phyloP scores from a whole-genome alignment of 2,797 vertebrate species.

The Lithobates sylvaticus region DNA sequence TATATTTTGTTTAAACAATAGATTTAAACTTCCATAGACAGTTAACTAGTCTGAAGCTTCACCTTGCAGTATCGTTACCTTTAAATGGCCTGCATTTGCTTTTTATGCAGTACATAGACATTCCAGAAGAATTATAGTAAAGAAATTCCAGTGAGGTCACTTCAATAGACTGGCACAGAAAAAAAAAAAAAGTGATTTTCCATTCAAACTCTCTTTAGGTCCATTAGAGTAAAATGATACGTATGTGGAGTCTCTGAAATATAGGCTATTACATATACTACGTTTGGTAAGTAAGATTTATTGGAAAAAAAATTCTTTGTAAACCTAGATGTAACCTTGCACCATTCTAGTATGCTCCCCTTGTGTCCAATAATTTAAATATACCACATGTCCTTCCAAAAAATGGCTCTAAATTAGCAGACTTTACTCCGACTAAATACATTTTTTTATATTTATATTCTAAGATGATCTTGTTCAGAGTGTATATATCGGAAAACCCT shows the following conservation, averaged over 20 bases:
- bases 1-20: slow-evolving; percentile 43
- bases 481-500: no score
- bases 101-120: not conserved
- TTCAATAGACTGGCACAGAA: not conserved
- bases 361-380: no score
- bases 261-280: not conserved
- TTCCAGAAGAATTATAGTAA: not conserved
- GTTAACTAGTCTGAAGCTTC: not conserved
- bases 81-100: not conserved
- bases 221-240: no score
- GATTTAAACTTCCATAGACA: not conserved
- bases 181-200: no score
- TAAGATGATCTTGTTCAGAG: no score
- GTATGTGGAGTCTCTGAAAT: not conserved
- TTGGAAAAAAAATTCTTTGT: not conserved
- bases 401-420: no score
- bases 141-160: not conserved
- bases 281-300: not conserved
- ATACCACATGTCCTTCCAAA: no score
- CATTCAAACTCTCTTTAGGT: no score
- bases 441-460: no score
- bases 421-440: no score
- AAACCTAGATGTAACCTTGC: not conserved
- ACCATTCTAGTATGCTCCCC: no score
- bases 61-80: not conserved